Base-by-base conservation (phyloP, 37 sponge, comb jelly and placozoan genomes). In the Chondrilla cf. caribensis region DNA sequence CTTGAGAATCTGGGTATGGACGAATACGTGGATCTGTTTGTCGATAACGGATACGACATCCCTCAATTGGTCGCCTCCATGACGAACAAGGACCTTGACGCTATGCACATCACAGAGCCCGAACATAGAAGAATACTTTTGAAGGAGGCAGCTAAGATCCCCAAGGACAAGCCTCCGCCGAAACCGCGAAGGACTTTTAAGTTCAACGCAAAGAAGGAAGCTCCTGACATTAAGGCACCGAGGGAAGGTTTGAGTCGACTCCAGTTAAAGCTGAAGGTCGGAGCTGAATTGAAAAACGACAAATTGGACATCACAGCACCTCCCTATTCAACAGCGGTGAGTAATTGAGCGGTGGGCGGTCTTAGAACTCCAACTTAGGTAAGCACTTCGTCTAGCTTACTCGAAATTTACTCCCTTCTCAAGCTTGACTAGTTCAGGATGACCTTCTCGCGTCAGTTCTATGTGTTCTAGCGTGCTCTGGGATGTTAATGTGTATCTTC, bases 31-130 rank as follows among this genome's bases (percentile, higher is more conserved):
- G 64, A 93, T 3, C 33, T 40, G 25, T 93, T 93, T 80, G 3
- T 84, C 14, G 94, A 93, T 47, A 93, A 93, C 54, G 94, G 94
- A 28, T 93, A 93, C 81, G 94, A 93, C 0, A 79, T 76, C 2
- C 71, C 54, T 0, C 66, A 85, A 15, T 72, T 93, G 4, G 84
- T 84, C 40, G 83, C 87, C 3, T 33, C 77, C 19, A 22, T 93
- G 21, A 85, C 76, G 6, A 77, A 70, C 36, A 88, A 87, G n/a
- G 94, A 93, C 41, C 64, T 93, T 33, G 88, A 90, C 54, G 94
- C 81, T 32, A 85, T 93, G 32, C 84, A 84, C n/a, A 85, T 93
- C 38, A 41, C 59, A 9, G 59, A 70, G 40, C 73, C 65, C 40
- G 32, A 77, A 31, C 82, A 93, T 65, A 62, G 90, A 60, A 75